Evolutionary conservation across 2,113 vertebrate genomes (phyloP).

Genomic region (Pseudopodoces humilis): DNA sequence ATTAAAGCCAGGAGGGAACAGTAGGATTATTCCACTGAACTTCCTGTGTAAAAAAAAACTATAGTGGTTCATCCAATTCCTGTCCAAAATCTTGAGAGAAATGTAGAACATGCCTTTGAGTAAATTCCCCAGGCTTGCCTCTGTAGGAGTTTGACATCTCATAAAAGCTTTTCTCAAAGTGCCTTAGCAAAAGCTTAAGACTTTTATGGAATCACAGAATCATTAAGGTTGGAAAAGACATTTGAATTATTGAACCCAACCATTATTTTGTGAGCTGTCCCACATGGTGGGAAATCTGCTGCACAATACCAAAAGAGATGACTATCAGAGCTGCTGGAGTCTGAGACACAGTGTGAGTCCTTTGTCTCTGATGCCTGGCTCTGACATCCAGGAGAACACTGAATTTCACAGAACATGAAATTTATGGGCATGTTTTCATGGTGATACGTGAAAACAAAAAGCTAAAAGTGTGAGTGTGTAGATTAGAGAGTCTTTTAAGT

Average conservation of each 20-base stretch:
- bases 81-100: not conserved
- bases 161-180: not conserved
- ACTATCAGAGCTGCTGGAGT: not conserved
- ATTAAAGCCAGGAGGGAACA: not conserved
- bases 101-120: not conserved
- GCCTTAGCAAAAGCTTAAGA: not conserved
- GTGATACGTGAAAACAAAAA: too few relatives aligned
- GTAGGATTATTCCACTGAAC: not conserved
- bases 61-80: not conserved
- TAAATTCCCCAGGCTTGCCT: not conserved
- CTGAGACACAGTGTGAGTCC: too few relatives aligned
- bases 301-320: not conserved
- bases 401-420: too few relatives aligned
- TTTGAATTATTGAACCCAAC: not conserved
- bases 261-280: not conserved
- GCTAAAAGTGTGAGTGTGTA: too few relatives aligned
- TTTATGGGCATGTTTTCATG: too few relatives aligned
- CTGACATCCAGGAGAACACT: too few relatives aligned
- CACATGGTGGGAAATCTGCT: not conserved
- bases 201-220: not conserved
- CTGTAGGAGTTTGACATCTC: not conserved
- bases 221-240: not conserved
- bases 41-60: not conserved
- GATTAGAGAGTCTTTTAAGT: too few relatives aligned
- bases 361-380: too few relatives aligned